These are phyloP conservation scores for Stegodyphus mimosarum DNA, from an alignment of 1,140 invertebrate species.

Conservation along the genomic window DNA sequence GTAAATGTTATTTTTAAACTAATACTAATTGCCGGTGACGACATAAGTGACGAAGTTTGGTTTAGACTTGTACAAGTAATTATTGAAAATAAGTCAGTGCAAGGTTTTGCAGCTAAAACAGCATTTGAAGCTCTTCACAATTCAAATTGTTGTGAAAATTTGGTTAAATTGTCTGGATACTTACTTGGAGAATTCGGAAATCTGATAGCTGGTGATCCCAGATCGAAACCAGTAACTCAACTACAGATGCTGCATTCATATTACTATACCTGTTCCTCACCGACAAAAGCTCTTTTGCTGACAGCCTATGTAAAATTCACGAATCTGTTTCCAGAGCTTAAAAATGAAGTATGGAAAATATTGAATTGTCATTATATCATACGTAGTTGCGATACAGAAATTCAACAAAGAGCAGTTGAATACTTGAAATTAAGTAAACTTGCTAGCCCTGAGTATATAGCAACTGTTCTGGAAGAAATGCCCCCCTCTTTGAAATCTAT, in stretches of 20 bases:
- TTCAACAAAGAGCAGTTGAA: conserved; percentile 98
- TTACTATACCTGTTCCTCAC: conserved; percentile 96
- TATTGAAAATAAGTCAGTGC: conserved; percentile 99
- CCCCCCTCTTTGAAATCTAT: conserved; percentile 99
- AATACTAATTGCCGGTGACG: conserved; percentile 99
- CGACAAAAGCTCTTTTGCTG: conserved; percentile 92
- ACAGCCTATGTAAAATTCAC: conserved; percentile 99
- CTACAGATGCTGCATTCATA: conserved; percentile 97
- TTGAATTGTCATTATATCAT: conserved; percentile 95
- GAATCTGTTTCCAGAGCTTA: conserved; percentile 99
- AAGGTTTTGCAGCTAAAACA: conserved; percentile 99
- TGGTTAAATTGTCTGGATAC: conserved; percentile 99
- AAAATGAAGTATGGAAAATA: conserved; percentile 90
- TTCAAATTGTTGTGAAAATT: conserved; percentile 98
- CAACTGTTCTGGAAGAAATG: conserved; percentile 99
- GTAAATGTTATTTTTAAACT: conserved; percentile 99
- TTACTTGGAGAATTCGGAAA: conserved; percentile 99
- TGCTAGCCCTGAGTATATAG: conserved; percentile 95
- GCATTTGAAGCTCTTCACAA: conserved; percentile 98
- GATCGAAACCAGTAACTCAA: conserved; percentile 90
- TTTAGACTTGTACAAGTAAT: conserved; percentile 99
- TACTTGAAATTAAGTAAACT: conserved; percentile 97
- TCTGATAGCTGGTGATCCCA: conserved; percentile 96
- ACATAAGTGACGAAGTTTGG: conserved; percentile 91
- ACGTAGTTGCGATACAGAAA: conserved; percentile 94